Evolutionary conservation across 2,888 invertebrate species (phyloP).

Genomic region (Sarcophaga caerulescens): DNA sequence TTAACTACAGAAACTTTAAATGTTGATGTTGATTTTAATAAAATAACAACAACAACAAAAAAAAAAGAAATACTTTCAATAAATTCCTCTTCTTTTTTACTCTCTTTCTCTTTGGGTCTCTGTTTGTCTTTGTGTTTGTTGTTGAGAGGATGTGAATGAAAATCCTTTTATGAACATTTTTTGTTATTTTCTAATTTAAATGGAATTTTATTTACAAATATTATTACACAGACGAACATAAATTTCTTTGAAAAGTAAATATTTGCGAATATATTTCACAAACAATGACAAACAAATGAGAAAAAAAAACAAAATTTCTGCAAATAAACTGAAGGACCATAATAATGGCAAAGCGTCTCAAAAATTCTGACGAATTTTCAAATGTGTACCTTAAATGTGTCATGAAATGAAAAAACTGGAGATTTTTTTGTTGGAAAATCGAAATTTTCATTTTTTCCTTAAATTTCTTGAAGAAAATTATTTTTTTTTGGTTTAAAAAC

Average conservation of each 20-base stretch:
- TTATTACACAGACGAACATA: conserved; percentile 8
- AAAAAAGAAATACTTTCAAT: neutral
- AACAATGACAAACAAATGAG: neutral
- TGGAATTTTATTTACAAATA: conserved; percentile 21
- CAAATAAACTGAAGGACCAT: neutral
- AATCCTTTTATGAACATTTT: neutral
- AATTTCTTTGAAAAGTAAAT: conserved; percentile 26
- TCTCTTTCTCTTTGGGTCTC: too few species aligned
- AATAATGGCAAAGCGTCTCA: too few species aligned
- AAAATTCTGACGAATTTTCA: too few species aligned
- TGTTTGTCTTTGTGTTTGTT: too few species aligned
- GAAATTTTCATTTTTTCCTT: too few species aligned
- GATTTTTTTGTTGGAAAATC: too few species aligned
- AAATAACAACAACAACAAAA: neutral
- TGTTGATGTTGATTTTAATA: conserved; percentile 36
- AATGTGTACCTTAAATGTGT: too few species aligned
- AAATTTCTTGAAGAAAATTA: too few species aligned
- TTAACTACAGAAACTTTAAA: conserved; percentile 12
- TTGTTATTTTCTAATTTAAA: neutral
- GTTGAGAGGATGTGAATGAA: neutral
- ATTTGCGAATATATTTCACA: conserved; percentile 4
- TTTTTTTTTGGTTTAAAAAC: too few species aligned
- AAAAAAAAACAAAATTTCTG: neutral
- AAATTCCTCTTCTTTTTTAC: neutral
- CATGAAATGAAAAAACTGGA: too few species aligned